A percentile compares a stretch with the other conserved stretches of the same genome.
Evolutionary conservation across 2,797 vertebrate genomes (phyloP).

Genomic region (Prunella strophiata): DNA sequence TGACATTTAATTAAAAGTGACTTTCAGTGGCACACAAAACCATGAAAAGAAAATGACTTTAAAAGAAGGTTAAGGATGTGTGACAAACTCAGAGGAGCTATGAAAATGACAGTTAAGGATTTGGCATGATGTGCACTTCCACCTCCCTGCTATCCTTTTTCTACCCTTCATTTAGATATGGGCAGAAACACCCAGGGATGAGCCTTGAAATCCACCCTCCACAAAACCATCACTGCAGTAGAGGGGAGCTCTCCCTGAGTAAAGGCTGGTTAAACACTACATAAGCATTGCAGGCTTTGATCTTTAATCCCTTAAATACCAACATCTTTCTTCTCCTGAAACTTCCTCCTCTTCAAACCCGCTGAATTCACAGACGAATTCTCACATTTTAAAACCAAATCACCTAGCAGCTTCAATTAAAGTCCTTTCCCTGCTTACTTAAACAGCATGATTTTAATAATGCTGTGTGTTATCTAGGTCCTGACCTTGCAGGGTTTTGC

Average conservation of each 20-base stretch:
- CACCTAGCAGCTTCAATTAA: not conserved
- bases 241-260: not conserved
- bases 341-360: not conserved
- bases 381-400: not conserved
- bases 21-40: conserved; percentile 64
- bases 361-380: not conserved
- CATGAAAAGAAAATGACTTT: conserved; percentile 64
- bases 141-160: not conserved
- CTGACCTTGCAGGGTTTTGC: not conserved
- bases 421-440: not conserved
- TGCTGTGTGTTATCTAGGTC: not conserved
- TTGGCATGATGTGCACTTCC: conserved; percentile 19
- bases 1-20: conserved; percentile 70
- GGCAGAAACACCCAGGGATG: not conserved
- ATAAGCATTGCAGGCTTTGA: not conserved
- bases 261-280: not conserved
- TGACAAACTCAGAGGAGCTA: conserved; percentile 60
- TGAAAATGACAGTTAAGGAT: conserved; percentile 61
- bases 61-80: conserved; percentile 66
- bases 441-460: not conserved
- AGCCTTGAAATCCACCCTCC: not conserved
- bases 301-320: conserved; percentile 37
- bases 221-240: not conserved
- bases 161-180: conserved; percentile 27
- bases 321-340: not conserved